Conservation (phyloP, 2,113 vertebrate species). For the Dasyprocta punctata region DNA sequence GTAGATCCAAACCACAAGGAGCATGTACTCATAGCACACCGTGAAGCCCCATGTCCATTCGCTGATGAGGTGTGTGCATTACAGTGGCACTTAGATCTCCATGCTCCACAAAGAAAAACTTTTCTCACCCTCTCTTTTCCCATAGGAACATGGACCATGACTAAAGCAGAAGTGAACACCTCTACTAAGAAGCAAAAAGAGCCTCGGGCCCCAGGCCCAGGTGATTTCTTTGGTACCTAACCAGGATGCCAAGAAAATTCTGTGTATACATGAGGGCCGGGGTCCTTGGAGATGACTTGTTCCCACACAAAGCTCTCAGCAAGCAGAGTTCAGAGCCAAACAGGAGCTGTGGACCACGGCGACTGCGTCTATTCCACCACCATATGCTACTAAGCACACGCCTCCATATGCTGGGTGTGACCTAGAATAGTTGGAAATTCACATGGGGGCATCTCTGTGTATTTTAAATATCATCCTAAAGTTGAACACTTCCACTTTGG, state of each 20-base stretch:
- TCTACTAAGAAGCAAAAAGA: background rate
- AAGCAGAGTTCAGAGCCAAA: background rate
- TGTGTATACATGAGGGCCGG: accelerated
- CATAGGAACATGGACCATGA: accelerated
- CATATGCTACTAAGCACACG: accelerated
- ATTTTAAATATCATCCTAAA: background rate
- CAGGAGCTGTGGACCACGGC: too few relatives aligned
- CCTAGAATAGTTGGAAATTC: background rate
- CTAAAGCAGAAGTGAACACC: background rate
- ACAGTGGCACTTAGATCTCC: too few relatives aligned
- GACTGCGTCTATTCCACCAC: accelerated
- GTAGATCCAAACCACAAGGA: background rate
- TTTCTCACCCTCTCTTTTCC: background rate
- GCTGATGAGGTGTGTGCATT: accelerated
- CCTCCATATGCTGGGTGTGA: too few relatives aligned
- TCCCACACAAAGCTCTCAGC: background rate
- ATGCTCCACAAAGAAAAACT: accelerated
- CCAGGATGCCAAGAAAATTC: too few relatives aligned
- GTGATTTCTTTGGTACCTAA: background rate
- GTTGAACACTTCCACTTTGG: background rate
- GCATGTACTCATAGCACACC: background rate
- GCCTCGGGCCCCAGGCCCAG: background rate
- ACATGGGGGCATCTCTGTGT: background rate
- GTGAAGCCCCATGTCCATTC: background rate
- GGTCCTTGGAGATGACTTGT: background rate